phyloP scores from a whole-genome alignment of 92 coral and sea anemone species.

The Porites divaricata region DNA sequence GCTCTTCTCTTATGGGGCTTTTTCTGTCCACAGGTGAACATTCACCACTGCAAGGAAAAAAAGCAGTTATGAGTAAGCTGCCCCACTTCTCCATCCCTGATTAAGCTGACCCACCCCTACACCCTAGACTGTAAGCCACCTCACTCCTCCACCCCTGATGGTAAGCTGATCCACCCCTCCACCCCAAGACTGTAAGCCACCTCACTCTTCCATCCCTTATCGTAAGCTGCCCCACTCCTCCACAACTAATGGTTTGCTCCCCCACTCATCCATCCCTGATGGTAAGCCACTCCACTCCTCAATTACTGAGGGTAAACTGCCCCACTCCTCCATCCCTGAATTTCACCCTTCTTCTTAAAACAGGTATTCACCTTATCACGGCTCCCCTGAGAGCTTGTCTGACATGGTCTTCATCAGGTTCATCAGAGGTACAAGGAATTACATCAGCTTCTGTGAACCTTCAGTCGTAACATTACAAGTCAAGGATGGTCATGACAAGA shows the following conservation, averaged over 20 bases:
- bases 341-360: not conserved
- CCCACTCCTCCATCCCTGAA: not conserved
- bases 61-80: not conserved
- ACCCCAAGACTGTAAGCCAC: too few relatives aligned
- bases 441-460: slow-evolving; percentile 87
- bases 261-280: too few relatives aligned
- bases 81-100: not conserved
- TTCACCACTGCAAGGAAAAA: slow-evolving; percentile 68
- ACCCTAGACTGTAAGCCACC: too few relatives aligned
- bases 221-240: too few relatives aligned
- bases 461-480: not conserved
- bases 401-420: slow-evolving; percentile 80
- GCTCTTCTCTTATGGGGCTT: slow-evolving; percentile 65
- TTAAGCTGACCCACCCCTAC: too few relatives aligned
- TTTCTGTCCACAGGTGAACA: slow-evolving; percentile 76
- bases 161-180: too few relatives aligned
- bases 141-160: too few relatives aligned
- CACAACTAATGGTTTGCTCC: too few relatives aligned
- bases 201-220: too few relatives aligned
- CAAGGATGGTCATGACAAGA: slow-evolving; percentile 11
- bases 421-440: slow-evolving; percentile 85
- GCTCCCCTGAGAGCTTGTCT: slow-evolving; percentile 91
- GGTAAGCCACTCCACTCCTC: too few relatives aligned
- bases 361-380: slow-evolving; percentile 28
- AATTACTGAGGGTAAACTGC: too few relatives aligned